Base-by-base conservation (phyloP, 2,797 vertebrate species). In the Chelon labrosus region DNA sequence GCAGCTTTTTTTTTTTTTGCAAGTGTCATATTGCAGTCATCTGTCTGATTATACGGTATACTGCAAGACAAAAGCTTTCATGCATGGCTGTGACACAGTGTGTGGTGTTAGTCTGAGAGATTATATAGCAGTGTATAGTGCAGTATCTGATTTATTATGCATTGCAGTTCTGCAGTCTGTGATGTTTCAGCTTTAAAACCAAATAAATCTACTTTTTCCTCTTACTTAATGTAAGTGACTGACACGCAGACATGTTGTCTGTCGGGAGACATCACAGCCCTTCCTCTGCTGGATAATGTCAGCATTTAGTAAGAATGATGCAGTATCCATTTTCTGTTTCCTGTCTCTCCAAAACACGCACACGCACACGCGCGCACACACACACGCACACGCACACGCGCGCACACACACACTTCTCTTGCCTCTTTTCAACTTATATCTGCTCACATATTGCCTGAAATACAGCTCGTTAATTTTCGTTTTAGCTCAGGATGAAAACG, bases 241-340 rank as follows among this genome's bases (percentile, higher is more conserved):
- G 71, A 78, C 66, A 60, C 57, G 22, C 7, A 58, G 72, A 65
- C 61, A 62, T 17, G 10, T 27, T 50, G 65, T 67, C 72, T 76
- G 68, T 44, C 9, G 12, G 57, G 17, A 13, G 39, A 38, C 5
- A 16, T 38, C 35, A 46, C 22, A 35, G 57, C 35, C 57, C 22
- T n/a, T 44, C 50, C 44, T 79, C 52, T 49, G 53, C 46, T 66
- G 49, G 65, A 58, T 39, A 61, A 56, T 57, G 31, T 58, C 22
- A 60, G 67, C 49, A 20, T 66, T 51, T 59, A 49, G 41, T 31
- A 1, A 4, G 39, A 35, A 51, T 66, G 62, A 59, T 63, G 22
- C 44, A 22, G 46, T n/a, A 62, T 66, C 41, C 4, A 3, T 62
- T 58, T 68, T 41, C 41, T 46, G 13, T 37, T 2, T 27, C 37